Base-by-base conservation (phyloP, 2,888 invertebrate species). In the Agrochola lota region DNA sequence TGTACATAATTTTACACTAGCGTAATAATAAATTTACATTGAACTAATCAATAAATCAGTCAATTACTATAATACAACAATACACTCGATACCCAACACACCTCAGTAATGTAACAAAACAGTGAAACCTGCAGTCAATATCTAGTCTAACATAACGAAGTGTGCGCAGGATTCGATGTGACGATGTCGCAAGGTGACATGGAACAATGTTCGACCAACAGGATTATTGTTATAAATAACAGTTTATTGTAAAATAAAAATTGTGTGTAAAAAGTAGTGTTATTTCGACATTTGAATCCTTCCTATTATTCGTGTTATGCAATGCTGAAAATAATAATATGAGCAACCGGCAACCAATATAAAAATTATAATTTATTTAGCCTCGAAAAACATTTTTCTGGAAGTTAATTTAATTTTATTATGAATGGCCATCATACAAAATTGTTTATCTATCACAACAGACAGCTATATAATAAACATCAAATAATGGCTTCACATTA, bases 1-100 rank as follows among this genome's bases (percentile, higher is more conserved):
- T 92, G 85, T 92, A 92, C 90, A 92, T 81, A 85, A 83, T 83
- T 88, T 88, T 90, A 91, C 85, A 88, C 77, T 87, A 91, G 85
- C 71, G 84, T 86, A 52, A 81, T 87, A 85, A 85, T 84, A 86
- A 83, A 85, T 88, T 89, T 90, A 92, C 88, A 91, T 88, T 89
- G 84, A 91, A 92, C 91, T 93, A 94, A 93, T 91, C 90, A 91
- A 94, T 91, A 92, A 92, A 92, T 95, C 95, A 95, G 95, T 95
- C 95, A 93, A 93, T 92, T 92, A 93, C 89, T 93, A 90, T 92
- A 92, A 91, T 93, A 93, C 91, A 91, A 91, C 87, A 90, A 90
- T 82, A 88, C 78, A 82, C 85, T 83, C 67, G 68, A 83, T 83
- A 88, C 60, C 77, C 74, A 70, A 81, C 80, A 86, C 77, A 81